A percentile compares a stretch with the other conserved stretches of the same genome.
phyloP scores from a whole-genome alignment of 2,888 invertebrate genomes.

The Aphodius sticticus region DNA sequence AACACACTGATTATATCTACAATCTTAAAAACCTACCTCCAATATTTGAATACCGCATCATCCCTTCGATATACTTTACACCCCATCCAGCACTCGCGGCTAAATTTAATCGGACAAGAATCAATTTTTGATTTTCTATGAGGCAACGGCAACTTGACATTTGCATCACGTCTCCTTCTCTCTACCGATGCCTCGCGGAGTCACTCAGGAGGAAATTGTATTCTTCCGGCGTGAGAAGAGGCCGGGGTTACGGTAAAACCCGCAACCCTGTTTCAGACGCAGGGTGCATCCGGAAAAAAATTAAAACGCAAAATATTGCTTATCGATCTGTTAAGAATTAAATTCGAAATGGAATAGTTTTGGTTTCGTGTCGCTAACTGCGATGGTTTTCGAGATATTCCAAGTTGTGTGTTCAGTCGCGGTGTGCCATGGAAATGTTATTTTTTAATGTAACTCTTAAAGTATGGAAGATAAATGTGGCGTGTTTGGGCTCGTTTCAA shows the following conservation, averaged over 20 bases:
- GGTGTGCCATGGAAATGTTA: not conserved
- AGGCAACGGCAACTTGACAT: slow-evolving; percentile 38
- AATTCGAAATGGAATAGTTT: not conserved
- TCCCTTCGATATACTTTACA: not conserved
- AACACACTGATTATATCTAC: not conserved
- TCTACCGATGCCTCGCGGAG: not conserved
- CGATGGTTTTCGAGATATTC: not conserved
- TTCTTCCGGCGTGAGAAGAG: not conserved
- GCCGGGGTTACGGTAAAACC: not conserved
- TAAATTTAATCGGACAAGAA: slow-evolving; percentile 58
- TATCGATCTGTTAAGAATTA: not conserved
- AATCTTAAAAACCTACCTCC: not conserved
- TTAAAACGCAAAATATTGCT: not conserved
- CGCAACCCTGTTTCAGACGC: not conserved
- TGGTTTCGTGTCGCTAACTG: not conserved
- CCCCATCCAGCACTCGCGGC: slow-evolving; percentile 8
- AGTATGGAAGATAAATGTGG: not conserved
- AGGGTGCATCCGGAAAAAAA: not conserved
- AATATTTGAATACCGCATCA: not conserved
- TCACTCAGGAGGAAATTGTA: not conserved
- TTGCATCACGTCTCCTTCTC: slow-evolving; percentile 16
- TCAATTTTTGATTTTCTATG: slow-evolving; percentile 61
- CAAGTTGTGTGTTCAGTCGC: not conserved
- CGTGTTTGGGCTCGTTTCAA: not conserved
- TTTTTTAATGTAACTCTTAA: not conserved